These are phyloP conservation scores for Peromyscus nudipes DNA, from an alignment of 2,797 vertebrate genomes.

Conservation along the genomic window DNA sequence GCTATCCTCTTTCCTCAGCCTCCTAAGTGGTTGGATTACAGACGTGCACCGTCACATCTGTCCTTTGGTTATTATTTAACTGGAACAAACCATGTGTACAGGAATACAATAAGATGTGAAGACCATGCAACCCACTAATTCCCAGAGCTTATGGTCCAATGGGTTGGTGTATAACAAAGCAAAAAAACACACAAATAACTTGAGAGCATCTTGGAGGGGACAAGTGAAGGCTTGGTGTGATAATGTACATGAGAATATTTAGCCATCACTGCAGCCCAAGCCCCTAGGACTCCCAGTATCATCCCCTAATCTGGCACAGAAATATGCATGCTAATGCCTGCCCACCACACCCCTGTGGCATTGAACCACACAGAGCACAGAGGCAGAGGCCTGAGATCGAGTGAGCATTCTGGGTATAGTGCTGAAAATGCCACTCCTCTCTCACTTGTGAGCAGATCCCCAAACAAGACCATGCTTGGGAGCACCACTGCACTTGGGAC, in stretches of 20 bases:
- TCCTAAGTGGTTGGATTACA: background rate
- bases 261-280: too few relatives aligned
- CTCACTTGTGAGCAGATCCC: fast-evolving
- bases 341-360: fast-evolving
- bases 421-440: fast-evolving
- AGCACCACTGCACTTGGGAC: fast-evolving
- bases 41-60: background rate
- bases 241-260: fast-evolving
- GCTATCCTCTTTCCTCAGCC: fast-evolving
- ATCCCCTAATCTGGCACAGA: fast-evolving
- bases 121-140: too few relatives aligned
- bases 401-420: background rate
- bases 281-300: fast-evolving
- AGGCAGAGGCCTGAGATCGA: background rate
- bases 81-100: background rate
- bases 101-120: background rate
- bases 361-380: fast-evolving
- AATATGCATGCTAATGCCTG: background rate
- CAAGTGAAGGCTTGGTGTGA: too few relatives aligned
- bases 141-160: background rate
- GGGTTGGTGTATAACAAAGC: background rate
- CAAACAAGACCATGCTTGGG: background rate
- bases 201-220: fast-evolving
- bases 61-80: background rate
- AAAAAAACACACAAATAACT: background rate